phyloP scores from a whole-genome alignment of 2,888 invertebrate genomes.

The Amiota mariae region DNA sequence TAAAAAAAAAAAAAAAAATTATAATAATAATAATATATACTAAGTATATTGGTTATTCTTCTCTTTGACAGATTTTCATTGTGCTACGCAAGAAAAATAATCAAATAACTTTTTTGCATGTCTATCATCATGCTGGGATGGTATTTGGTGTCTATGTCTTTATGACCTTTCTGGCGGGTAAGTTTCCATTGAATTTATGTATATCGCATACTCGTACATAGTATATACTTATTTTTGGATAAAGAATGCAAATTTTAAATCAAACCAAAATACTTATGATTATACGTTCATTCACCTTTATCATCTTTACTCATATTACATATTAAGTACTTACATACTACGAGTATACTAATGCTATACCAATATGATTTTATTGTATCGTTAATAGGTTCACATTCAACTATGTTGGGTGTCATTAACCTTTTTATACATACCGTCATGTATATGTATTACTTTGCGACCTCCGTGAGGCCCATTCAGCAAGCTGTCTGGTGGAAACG shows the following conservation, averaged over 20 bases:
- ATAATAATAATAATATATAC: too few relatives aligned
- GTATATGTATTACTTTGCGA: constrained; percentile 87
- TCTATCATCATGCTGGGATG: constrained; percentile 91
- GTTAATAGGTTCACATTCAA: constrained; percentile 80
- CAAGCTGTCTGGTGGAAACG: constrained; percentile 88
- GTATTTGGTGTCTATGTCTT: constrained; percentile 79
- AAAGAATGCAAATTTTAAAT: neutral
- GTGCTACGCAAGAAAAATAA: constrained; percentile 85
- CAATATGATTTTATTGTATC: neutral
- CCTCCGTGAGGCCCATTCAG: constrained; percentile 82
- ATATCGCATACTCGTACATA: neutral
- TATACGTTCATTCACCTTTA: neutral
- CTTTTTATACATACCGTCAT: constrained; percentile 86
- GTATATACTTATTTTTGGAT: neutral
- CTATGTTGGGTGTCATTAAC: constrained; percentile 83
- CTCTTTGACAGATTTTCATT: constrained; percentile 77
- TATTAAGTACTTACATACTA: too few relatives aligned
- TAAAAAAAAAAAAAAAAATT: too few relatives aligned
- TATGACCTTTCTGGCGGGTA: constrained; percentile 77
- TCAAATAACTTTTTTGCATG: constrained; percentile 89
- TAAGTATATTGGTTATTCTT: neutral
- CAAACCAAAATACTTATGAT: neutral
- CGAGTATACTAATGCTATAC: too few relatives aligned
- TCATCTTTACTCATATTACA: neutral
- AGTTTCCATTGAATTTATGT: constrained; percentile 34